phyloP scores from a whole-genome alignment of 2,113 vertebrate species.

The Craseonycteris thonglongyai region DNA sequence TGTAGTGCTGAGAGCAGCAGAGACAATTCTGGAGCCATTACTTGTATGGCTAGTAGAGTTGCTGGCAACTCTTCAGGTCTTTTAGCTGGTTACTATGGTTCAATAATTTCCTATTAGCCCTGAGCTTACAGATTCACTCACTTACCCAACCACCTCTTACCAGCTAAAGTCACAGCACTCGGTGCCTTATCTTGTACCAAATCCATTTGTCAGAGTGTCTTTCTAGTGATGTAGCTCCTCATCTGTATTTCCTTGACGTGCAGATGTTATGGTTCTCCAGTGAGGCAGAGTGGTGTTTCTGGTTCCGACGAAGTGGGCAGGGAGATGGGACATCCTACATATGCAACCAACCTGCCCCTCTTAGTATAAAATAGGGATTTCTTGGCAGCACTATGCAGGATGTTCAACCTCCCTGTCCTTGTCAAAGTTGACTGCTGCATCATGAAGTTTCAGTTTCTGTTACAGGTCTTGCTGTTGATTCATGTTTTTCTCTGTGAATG shows the following conservation, averaged over 20 bases:
- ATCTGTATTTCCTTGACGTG: not conserved
- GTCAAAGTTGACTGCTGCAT: not conserved
- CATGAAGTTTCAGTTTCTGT: not conserved
- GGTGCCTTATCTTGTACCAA: not conserved
- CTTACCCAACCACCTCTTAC: not conserved
- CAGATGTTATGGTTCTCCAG: not conserved
- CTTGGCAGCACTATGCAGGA: constrained; percentile 71
- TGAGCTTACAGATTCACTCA: not conserved
- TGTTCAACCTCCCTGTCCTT: constrained; percentile 60
- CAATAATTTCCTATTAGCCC: not conserved
- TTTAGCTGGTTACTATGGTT: not conserved
- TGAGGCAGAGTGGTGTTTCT: not conserved
- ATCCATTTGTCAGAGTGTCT: not conserved
- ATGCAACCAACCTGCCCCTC: constrained; percentile 57
- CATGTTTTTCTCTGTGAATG: not conserved
- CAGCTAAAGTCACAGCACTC: not conserved
- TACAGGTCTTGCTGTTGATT: not conserved
- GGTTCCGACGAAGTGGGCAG: constrained; percentile 14
- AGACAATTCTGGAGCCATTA: not conserved
- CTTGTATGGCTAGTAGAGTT: not conserved
- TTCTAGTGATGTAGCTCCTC: not conserved
- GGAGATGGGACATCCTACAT: constrained; percentile 70
- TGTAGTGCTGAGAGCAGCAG: not conserved
- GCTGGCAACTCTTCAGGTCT: not conserved
- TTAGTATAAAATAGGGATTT: constrained; percentile 55